Evolutionary conservation across 2,888 invertebrate genomes (phyloP).

Genomic region (Lasioglossum marginatum): DNA sequence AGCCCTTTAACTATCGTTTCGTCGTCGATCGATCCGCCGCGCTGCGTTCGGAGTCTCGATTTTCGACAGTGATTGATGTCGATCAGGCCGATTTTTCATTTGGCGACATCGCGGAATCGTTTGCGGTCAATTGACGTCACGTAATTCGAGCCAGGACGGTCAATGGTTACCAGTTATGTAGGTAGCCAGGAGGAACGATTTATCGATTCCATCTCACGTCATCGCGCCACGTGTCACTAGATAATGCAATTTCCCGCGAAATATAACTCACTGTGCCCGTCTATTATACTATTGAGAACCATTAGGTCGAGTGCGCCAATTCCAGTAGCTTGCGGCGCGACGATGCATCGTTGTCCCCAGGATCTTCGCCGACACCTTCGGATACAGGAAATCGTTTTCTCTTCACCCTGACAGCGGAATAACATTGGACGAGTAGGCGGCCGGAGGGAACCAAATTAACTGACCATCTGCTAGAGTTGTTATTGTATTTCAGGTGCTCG

Average conservation of each 20-base stretch:
- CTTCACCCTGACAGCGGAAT: background rate
- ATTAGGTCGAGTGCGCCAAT: conserved; percentile 40
- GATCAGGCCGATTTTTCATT: background rate
- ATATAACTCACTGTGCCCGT: conserved; percentile 47
- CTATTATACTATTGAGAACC: conserved; percentile 57
- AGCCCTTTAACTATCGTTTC: background rate
- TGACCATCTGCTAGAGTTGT: background rate
- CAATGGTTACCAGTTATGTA: conserved; percentile 38
- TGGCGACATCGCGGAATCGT: conserved; percentile 20
- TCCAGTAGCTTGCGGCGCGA: background rate
- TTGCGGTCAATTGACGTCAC: conserved; percentile 57
- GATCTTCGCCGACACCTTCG: background rate
- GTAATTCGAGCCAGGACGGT: conserved; percentile 51
- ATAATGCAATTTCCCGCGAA: conserved; percentile 65
- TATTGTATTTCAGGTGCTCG: background rate
- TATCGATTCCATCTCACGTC: conserved; percentile 66
- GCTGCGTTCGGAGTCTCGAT: conserved; percentile 10
- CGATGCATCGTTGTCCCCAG: background rate
- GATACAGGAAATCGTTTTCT: background rate
- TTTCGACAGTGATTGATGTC: background rate
- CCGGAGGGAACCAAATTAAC: background rate
- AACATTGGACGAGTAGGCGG: background rate
- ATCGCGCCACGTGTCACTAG: conserved; percentile 59
- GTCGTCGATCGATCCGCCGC: background rate
- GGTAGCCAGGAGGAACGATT: conserved; percentile 43